Percentiles rank a stretch among this genome's conserved stretches.
These are phyloP conservation scores for Bombus picipes DNA, from an alignment of 1,140 invertebrate genomes.

Conservation along the genomic window DNA sequence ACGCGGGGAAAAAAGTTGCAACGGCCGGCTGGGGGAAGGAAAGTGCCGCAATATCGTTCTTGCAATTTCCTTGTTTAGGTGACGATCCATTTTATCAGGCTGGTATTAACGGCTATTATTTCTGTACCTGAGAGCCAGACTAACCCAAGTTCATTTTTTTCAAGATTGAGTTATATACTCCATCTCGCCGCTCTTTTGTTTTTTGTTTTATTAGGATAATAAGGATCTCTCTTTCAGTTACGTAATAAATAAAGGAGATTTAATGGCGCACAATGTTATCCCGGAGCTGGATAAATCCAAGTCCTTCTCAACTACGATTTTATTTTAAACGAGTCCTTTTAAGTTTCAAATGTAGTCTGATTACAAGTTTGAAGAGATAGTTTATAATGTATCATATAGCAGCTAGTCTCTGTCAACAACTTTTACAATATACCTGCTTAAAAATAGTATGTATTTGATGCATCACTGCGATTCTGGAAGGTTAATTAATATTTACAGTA, in stretches of 20 bases:
- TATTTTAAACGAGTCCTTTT: no score
- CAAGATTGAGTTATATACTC: not conserved
- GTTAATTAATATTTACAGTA: no score
- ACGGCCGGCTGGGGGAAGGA: not conserved
- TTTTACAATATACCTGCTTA: no score
- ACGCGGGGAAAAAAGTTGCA: conserved; percentile 6
- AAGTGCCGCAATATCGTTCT: conserved; percentile 29
- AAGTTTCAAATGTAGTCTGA: no score
- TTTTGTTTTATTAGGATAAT: not conserved
- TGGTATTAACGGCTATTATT: conserved; percentile 43
- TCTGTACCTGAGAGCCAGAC: not conserved
- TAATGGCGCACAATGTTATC: no score
- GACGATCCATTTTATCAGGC: conserved; percentile 39
- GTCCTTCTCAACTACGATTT: no score
- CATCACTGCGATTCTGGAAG: no score
- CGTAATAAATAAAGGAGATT: not conserved
- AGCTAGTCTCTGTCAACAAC: no score
- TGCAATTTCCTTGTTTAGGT: conserved; percentile 44
- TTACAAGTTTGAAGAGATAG: no score
- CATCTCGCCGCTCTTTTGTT: not conserved
- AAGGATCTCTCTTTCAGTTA: not conserved
- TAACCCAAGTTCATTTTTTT: not conserved
- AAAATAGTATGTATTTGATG: no score
- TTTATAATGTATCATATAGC: no score
- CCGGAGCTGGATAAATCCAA: no score